Conservation (phyloP, 2,113 vertebrate genomes). For the Oryzias curvinotus region DNA sequence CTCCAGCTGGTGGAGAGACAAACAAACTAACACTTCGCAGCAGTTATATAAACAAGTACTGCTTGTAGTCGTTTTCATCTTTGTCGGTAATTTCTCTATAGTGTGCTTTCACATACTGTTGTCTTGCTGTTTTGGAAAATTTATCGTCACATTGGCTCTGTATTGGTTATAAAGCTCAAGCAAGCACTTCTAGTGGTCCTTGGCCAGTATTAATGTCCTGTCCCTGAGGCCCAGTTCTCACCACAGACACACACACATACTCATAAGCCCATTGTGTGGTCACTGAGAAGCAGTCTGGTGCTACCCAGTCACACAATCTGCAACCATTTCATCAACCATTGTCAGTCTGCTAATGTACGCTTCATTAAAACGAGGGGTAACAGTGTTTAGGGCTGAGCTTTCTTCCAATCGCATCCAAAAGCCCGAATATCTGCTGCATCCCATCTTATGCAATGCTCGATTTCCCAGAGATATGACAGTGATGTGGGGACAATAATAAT, state of each 20-base stretch:
- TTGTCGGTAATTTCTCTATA: constrained; percentile 31
- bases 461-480: constrained; percentile 49
- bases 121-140: constrained; percentile 49
- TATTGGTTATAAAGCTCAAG: constrained; percentile 54
- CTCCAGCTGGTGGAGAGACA: background rate
- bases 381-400: constrained; percentile 16
- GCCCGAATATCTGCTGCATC: constrained; percentile 27
- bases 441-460: constrained; percentile 51
- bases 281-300: constrained; percentile 30
- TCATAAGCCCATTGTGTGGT: constrained; percentile 14
- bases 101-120: constrained; percentile 27
- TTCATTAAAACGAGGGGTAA: constrained; percentile 9
- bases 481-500: constrained; percentile 56
- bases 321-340: constrained; percentile 1
- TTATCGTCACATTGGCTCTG: constrained; percentile 44
- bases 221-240: constrained; percentile 32
- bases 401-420: constrained; percentile 33
- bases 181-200: constrained; percentile 45
- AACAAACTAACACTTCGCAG: constrained; percentile 6
- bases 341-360: background rate
- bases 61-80: constrained; percentile 31
- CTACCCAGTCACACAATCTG: constrained; percentile 15
- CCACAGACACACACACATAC: constrained; percentile 9
- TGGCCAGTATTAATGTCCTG: constrained; percentile 30
- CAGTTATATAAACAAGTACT: constrained; percentile 37